Evolutionary conservation across 2,888 invertebrate genomes (phyloP).

Genomic region (Odontocerum albicorne): DNA sequence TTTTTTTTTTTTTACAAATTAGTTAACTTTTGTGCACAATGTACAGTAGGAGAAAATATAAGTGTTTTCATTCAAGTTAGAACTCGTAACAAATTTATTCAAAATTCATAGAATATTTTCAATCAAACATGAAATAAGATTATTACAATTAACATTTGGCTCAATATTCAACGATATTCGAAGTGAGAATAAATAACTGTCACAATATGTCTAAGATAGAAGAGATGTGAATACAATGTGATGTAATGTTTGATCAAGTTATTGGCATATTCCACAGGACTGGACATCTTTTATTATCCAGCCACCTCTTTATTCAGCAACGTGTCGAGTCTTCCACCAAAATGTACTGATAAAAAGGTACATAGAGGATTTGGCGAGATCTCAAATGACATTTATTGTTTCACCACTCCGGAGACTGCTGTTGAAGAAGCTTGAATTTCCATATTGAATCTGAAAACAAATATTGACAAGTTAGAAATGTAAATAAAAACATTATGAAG

Average conservation of each 20-base stretch:
- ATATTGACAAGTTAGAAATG: slow-evolving; percentile 1
- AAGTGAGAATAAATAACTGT: slow-evolving; percentile 9
- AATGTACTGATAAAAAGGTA: slow-evolving; percentile 22
- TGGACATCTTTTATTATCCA: slow-evolving; percentile 18
- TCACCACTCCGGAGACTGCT: slow-evolving; percentile 26
- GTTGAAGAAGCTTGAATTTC: slow-evolving; percentile 29
- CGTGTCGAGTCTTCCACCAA: slow-evolving; percentile 2
- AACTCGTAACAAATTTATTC: too few relatives aligned
- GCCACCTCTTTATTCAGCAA: slow-evolving; percentile 17
- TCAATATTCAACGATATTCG: neutral
- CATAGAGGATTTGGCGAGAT: neutral
- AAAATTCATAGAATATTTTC: too few relatives aligned
- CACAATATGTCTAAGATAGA: too few relatives aligned
- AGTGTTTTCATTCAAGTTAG: too few relatives aligned
- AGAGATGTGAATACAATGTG: neutral
- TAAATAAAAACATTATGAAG: neutral
- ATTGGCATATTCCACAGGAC: slow-evolving; percentile 4
- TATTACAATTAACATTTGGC: neutral
- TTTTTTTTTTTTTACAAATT: too few relatives aligned
- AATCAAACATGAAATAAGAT: neutral
- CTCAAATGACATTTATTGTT: slow-evolving; percentile 33
- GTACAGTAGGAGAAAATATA: neutral
- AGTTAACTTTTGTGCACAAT: neutral
- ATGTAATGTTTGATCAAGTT: slow-evolving; percentile 9
- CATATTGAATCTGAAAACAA: slow-evolving; percentile 28